Evolutionary conservation across 1,140 invertebrate species (phyloP), one percentile per base, ranked within the genome.

Genomic region (Drosophila mauritiana): DNA sequence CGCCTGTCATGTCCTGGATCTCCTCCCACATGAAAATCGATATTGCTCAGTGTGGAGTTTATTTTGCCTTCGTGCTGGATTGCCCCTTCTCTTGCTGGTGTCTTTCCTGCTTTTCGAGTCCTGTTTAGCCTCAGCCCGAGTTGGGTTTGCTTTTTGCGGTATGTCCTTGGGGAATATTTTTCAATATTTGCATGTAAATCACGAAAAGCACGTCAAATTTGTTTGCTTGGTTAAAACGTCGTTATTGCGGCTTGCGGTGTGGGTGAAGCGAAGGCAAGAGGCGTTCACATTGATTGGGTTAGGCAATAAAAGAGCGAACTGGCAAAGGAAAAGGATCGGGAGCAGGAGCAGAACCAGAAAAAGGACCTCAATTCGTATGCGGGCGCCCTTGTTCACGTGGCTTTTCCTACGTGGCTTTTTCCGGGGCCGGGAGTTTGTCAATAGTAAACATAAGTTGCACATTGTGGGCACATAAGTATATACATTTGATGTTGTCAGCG

Each of bases 151-250:
- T 82, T 80, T 80, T 80, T 89, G 84, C 85, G 84, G 77, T 80
- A 84, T 89, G 80, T 89, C 85, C 84, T 89, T 89, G 84, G 84
- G 84, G 84, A 89, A 89, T 89, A 89, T 89, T 89, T 89, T 89
- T 89, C 84, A 89, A 90, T 91, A 91, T 91, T 91, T 91, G 89
- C 89, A 91, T 91, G 89, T 83, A 91, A 91, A 91, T 91, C 89
- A 91, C 89, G 89, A 85, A 91, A 91, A 89, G 89, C 90, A 91
- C 89, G 89, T 91, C 89, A 91, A 91, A 90, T 80, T 82, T 91
- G 79, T 89, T 88, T 88, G 80, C 80, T 84, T 91, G 81, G 86
- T 90, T 90, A 83, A 83, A 83, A 86, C 88, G 76, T 83, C 79
- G 83, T 88, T 88, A 88, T 88, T 88, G 84, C 84, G 83, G 81